A percentile compares a stretch with the other conserved stretches of the same genome.
Conservation (phyloP, 2,797 vertebrate species). For the Clamator glandarius region DNA sequence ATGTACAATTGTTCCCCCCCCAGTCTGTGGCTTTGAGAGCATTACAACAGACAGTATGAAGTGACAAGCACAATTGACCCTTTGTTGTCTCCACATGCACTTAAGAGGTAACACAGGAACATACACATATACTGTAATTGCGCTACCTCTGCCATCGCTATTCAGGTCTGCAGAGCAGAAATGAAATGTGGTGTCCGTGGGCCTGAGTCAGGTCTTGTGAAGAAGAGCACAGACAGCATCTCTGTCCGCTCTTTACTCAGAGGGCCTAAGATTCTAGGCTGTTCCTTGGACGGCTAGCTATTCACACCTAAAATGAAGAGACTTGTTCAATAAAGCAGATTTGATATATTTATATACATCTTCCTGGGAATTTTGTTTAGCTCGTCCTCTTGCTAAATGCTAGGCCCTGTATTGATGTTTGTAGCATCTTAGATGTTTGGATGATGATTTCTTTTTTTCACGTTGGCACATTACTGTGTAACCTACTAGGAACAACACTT, state of each 20-base stretch:
- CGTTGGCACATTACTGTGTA: background rate
- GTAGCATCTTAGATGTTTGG: background rate
- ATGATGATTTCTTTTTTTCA: background rate
- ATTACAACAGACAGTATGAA: background rate
- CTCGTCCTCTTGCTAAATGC: background rate
- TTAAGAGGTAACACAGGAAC: no score
- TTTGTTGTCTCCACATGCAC: fast-evolving
- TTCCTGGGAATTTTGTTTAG: background rate
- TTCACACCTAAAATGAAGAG: background rate
- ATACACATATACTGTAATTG: no score
- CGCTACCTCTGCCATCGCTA: background rate
- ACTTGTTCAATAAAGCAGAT: background rate
- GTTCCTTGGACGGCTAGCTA: background rate
- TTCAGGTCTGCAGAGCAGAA: background rate
- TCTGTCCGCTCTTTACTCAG: background rate
- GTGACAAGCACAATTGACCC: fast-evolving
- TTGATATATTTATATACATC: fast-evolving
- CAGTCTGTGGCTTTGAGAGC: background rate
- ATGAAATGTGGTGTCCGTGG: fast-evolving
- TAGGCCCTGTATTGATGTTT: background rate
- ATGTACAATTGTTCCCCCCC: no score
- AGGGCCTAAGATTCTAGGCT: background rate
- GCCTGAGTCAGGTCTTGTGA: background rate
- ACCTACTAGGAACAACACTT: background rate
- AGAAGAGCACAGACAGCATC: background rate